Evolutionary conservation across 2,113 vertebrate genomes (phyloP), one percentile per base, ranked within the genome.

Genomic region (Solea senegalensis): DNA sequence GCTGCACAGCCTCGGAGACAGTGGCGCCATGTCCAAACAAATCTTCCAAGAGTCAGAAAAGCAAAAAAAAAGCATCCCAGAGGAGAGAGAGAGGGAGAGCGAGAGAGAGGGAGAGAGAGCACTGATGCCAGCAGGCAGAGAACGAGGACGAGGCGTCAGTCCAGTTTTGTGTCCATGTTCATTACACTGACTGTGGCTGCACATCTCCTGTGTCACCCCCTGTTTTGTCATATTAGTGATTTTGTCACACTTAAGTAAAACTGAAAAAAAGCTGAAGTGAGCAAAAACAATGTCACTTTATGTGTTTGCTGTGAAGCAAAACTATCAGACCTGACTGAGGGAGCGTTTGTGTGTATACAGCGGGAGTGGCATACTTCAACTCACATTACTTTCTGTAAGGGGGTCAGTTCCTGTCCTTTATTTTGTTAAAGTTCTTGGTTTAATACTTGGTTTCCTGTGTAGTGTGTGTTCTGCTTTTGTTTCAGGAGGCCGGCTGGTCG

Each of bases 131-230:
- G 65, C 51, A 49, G 56, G 56, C 28, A 73, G 34, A 12, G 43
- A 21, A 21, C 21, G 73, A 80, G 61, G 81, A 76, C 54, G 48
- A 63, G 68, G 63, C 55, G 14, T 68, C 58, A 4, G 2, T 75
- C 75, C 76, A 74, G 28, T 75, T 75, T 76, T 62, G 45, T 39
- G 52, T 72, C 59, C 58, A 81, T 64, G 52, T 79, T 76, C 63
- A 56, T 63, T 1, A 21, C 28, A 16, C 72, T 28, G 40, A 26
- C 43, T 56, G 50, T 49, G n/a, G 50, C 5, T 44, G n/a, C 54
- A 58, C 21, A 73, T 44, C 58, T 34, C 16, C 51, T 1, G 34
- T 2, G 2, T 34, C 45, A 41, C 45, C 21, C n/a, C 11, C 41
- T 71, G 40, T 71, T 64, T 52, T 15, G 50, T 28, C 41, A 9